A percentile compares a stretch with the other conserved stretches of the same genome.
Conservation (phyloP, 2,113 vertebrate species). For the Mirounga angustirostris region DNA sequence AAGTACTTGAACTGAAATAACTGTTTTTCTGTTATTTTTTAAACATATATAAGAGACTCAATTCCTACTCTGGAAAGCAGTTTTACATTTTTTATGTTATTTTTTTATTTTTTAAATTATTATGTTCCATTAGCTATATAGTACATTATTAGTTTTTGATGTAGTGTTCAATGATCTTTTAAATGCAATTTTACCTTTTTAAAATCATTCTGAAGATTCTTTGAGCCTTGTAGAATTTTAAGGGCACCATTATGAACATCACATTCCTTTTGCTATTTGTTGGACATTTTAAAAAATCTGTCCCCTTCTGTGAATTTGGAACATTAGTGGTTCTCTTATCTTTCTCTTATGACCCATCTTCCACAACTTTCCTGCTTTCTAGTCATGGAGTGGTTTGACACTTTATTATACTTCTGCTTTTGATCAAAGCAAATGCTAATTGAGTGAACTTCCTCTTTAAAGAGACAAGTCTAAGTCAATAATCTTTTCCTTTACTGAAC, state of each 20-base stretch:
- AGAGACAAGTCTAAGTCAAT: neutral
- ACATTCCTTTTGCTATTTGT: neutral
- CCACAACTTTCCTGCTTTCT: neutral
- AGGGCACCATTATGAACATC: neutral
- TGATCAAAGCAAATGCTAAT: neutral
- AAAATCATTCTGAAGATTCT: neutral
- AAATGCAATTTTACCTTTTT: neutral
- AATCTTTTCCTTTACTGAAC: neutral
- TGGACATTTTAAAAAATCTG: neutral
- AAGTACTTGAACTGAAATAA: neutral
- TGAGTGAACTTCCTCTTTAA: neutral
- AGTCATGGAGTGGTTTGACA: neutral
- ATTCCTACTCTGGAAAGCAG: neutral
- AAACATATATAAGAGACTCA: neutral
- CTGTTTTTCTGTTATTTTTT: neutral
- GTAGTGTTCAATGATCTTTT: neutral
- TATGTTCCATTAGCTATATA: no score
- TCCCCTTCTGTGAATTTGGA: neutral
- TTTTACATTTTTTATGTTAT: neutral
- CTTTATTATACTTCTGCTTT: neutral
- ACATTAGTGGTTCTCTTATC: rapidly evolving
- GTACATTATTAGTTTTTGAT: no score
- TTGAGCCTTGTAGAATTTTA: neutral
- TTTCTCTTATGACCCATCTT: neutral
- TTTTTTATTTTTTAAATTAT: neutral